Evolutionary conservation across 2,888 invertebrate genomes (phyloP), one percentile per base, ranked within the genome.

Genomic region (Dryobota labecula): DNA sequence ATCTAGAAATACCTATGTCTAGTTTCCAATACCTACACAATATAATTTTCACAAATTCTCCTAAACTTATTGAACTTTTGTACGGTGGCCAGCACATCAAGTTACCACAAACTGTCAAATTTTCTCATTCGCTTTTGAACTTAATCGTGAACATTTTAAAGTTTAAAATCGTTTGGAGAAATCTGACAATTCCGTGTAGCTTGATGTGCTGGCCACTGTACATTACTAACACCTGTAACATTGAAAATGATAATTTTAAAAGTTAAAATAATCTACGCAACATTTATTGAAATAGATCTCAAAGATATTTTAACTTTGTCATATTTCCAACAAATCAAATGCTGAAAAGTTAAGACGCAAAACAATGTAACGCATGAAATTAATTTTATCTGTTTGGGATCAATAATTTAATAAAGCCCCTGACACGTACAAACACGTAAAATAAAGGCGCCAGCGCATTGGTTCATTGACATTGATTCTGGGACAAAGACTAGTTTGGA

Each of bases 401-500:
- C 66, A 71, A 75, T 70, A 61, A 67, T 78, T 73, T 56, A 74
- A 75, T 84, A 76, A 75, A 74, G 65, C 61, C 71, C 64, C 72
- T 78, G 36, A 54, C 56, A 54, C 49, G 11, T 79, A 78, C 72
- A 73, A 47, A 76, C 58, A 58, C 38, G 62, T 68, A 49, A 86
- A 84, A 86, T 78, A 83, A 80, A 84, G 80, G 79, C 77, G 82
- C 78, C 75, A 65, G 71, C 75, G 77, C 80, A 87, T 77, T 84
- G 84, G 94, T 93, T 94, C 95, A 93, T 89, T 92, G 93, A 93
- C 94, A 91, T 87, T 87, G 84, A 87, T 89, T 88, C 88, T 87
- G 87, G 89, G 88, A 93, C 93, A 93, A 93, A 92, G 91, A 90
- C 88, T 86, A 83, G 85, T 85, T 80, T 76, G 78, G 73, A 77